Base-by-base conservation (phyloP, 53 echinoderm and acorn worm species). In the Astropecten irregularis region DNA sequence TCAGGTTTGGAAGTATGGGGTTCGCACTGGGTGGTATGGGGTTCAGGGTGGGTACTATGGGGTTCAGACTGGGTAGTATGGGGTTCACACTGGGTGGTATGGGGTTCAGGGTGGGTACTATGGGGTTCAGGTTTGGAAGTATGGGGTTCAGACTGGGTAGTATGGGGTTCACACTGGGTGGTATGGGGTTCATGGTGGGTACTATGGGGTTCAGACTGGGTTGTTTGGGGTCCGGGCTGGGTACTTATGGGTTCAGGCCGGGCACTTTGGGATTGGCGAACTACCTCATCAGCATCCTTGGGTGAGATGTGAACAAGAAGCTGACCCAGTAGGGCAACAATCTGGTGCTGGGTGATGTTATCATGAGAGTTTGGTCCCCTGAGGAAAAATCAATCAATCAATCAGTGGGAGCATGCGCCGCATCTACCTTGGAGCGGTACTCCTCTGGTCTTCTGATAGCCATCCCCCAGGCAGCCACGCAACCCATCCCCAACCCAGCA, bases 281-380 rank as follows among this genome's bases (percentile, higher is more conserved):
- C 57, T 1, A 62, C 42, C 40, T 46, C 19, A 40, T 79, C 79
- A 2, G 79, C 79, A 16, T 79, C 96, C 59, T 91, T 46, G 37
- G 97, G 94, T 26, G 73, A 62, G 51, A 87, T 91, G 60, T 86
- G 88, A 39, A 71, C 37, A 32, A 97, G 88, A 0, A 97, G 77
- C 49, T 97, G 94, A 4, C 97, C 97, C 14, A 97, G 66, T 33
- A 97, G 82, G 29, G 92, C 97, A 22, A 97, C 90, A 4, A 93
- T 90, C 54, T 94, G 88, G 51, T 97, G 97, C 38, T 97, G 96
- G 30, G 91, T 89, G 48, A 50, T 79, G 36, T 81, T 87, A 13
- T 61, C 62, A 0, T 20, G n/a, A 46, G 44, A 46, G 48, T 49
- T 48, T 31, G 60, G 79, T 33, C 61, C 62, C 35, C 79, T 79